Evolutionary conservation across 2,113 vertebrate species (phyloP), one percentile per base, ranked within the genome.

Genomic region (Saccopteryx bilineata): DNA sequence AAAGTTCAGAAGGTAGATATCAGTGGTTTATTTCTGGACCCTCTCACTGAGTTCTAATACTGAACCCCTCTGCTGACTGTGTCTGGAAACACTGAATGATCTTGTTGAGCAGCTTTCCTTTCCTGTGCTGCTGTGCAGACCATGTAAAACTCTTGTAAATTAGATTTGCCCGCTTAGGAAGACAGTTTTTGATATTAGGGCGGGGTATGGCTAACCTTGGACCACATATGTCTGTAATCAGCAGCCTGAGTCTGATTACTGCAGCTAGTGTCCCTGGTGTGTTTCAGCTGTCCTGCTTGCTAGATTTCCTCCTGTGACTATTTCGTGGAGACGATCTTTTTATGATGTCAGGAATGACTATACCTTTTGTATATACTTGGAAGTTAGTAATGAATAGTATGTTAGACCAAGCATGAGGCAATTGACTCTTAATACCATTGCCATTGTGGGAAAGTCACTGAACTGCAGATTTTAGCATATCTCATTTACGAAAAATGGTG

Each of bases 371-470:
- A 72, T 46, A 66, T 91, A 80, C 79, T 82, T 94, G 31, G 31
- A 84, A 71, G 15, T 97, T 91, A 96, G 26, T 90, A 58, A n/a
- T 94, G 54, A 87, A 72, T 85, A 68, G 28, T 79, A 21, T 95
- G 12, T 74, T 94, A 87, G 88, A 87, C 17, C 54, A 39, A 85
- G n/a, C 2, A 2, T 94, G 83, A 79, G 6, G 48, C 95, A 52
- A 72, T 26, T 68, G 28, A 81, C 28, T 68, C 28, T 84, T 95
- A 68, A 13, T 50, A 65, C 56, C 15, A 58, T 75, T 80, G 26
- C 82, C n/a, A 83, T 82, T 80, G 21, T 87, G 7, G n/a, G 74
- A 81, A 87, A 86, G 80, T 46, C 12, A 1, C 78, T 82, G 81
- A 81, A 84, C 66, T 71, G 84, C 65, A 76, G 39, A 90, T 87